Base-by-base conservation (phyloP, 2,113 vertebrate genomes). In the Aldabrachelys gigantea region DNA sequence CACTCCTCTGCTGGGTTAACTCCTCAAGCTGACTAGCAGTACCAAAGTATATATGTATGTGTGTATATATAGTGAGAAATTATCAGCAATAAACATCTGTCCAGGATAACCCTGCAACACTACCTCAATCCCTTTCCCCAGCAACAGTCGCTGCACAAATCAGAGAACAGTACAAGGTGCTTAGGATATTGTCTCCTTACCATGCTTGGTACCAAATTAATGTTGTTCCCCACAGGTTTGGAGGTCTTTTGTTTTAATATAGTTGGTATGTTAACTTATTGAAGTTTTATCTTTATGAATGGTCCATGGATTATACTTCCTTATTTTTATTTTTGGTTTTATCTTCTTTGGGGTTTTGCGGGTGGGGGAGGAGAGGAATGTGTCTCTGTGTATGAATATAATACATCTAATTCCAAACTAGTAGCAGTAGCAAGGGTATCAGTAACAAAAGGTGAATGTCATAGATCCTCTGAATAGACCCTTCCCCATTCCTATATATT, bases 401-500 rank as follows among this genome's bases (percentile, higher is more conserved):
- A 87, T 91, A 85, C 62, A 90, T n/a, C 65, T 41, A 17, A 3
- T 81, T 75, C 76, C 75, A 41, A 72, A 54, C 38, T 75, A 76
- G 29, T 72, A 47, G 75, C 13, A 82, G 1, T 89, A 89, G 57
- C 13, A 82, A 14, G 56, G 59, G 50, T 52, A 87, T 31, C 80
- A 93, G 1, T 76, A 62, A 19, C 41, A 85, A 81, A 91, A 90
- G 89, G 53, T 80, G 96, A 78, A 53, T 87, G 22, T 92, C 90
- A 27, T 9, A 84, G 80, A 35, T 53, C 16, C 75, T 91, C 13
- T 62, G 44, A 54, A 87, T 50, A 88, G 91, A 91, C 6, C 29
- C 82, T 91, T 90, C 78, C 16, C 47, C 94, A 35, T 10, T n/a
- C 92, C 17, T 84, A 88, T 95, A n/a, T 31, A 2, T 85, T 80